Base-by-base conservation (phyloP, 2,113 vertebrate species). In the Motacilla alba region DNA sequence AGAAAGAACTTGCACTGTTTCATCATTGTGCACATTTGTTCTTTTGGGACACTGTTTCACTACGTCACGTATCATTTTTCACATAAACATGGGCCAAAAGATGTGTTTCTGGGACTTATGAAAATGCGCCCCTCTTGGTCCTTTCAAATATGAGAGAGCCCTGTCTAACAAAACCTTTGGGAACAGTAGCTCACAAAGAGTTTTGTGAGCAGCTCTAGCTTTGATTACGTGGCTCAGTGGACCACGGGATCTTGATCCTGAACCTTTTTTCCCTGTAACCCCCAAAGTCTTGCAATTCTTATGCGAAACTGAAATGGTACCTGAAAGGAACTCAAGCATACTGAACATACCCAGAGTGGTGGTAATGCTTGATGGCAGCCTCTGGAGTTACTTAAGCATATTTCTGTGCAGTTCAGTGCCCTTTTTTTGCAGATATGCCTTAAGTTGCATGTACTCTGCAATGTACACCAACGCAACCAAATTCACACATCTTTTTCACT, bases 1-100 rank as follows among this genome's bases (percentile, higher is more conserved):
- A 28, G 31, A 64, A 64, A 62, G 44, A 62, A 41, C 7, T 53
- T 31, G 41, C 1, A 0, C 35, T 49, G 22, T 47, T 68, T 35
- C 0, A 2, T 50, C 37, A 17, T n/a, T 60, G 35, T 31, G 35
- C 7, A 56, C 13, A 35, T 60, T 60, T 62, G 17, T 7, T 41
- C 37, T 90, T 62, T 56, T 66, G 53, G 73, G 33, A 73, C 22
- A 28, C 7, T 7, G 18, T 72, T 75, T 86, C 62, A 30, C 8
- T 55, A 8, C 1, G 15, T 43, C 44, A n/a, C 3, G 0, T 28
- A 52, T 4, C 23, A 33, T 6, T 1, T 43, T n/a, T 46, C 30
- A 37, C 10, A 50, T 21, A 82, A 44, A 49, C 5, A 6, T 31
- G 19, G 15, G 28, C 47, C 52, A 72, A 31, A 90, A 63, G 14